Base-by-base conservation (phyloP, 2,113 vertebrate species). In the Rhinolophus sinicus region DNA sequence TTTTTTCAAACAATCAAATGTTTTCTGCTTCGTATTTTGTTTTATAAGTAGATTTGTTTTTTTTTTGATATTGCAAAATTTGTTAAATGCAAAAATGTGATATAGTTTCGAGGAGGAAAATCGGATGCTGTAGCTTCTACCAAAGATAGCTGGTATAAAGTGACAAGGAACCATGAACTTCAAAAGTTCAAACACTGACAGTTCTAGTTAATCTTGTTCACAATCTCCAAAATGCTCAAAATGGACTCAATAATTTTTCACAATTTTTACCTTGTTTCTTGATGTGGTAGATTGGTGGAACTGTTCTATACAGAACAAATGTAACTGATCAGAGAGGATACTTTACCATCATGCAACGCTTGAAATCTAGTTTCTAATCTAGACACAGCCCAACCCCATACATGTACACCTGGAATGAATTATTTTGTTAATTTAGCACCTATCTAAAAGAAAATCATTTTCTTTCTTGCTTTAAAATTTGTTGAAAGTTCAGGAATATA, bases 161-260 rank as follows among this genome's bases (percentile, higher is more conserved):
- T 30, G 90, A 95, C 96, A 88, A 95, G 75, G 95, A 98, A 90
- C 97, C 97, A 96, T 88, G 83, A 94, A 96, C 90, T 69, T 90
- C 95, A 24, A 50, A 94, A 86, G 82, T 88, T 96, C 69, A 89
- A 50, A 83, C 76, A 76, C 52, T 65, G 70, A 91, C 62, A 87
- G 50, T 92, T 90, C 38, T 38, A 82, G 70, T 93, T 94, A 96
- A 19, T 80, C 95, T 33, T 50, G 88, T 77, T 92, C 91, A 84
- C 16, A 40, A 0, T 78, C 75, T 70, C 1, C 6, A 78, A 50
- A 93, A 87, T 28, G n/a, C 78, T 56, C 4, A 33, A 22, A 0
- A 2, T 94, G 15, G 97, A 87, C 84, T 83, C 77, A 47, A 69
- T 50, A 56, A 12, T 38, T 38, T 88, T 95, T 95, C 28, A 47